phyloP scores from a whole-genome alignment of 2,888 invertebrate species.

The Tetragnatha montana region DNA sequence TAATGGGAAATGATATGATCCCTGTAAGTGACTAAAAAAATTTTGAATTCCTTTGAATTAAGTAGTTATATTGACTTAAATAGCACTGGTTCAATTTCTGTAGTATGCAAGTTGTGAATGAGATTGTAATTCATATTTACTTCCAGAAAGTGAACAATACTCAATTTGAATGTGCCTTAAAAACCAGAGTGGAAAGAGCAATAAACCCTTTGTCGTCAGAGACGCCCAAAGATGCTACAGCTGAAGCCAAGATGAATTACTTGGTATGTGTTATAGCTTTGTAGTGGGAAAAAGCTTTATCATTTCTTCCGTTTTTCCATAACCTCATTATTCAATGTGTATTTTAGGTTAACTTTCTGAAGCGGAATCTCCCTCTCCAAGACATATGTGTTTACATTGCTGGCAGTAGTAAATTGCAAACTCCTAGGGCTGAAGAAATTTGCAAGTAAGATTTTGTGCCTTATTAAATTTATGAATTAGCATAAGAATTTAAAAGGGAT shows the following conservation, averaged over 20 bases:
- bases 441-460: conserved; percentile 66
- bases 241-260: conserved; percentile 72
- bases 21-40: conserved; percentile 55
- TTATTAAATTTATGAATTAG: background rate
- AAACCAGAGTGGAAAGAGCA: conserved; percentile 69
- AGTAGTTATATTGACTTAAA: background rate
- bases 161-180: conserved; percentile 67
- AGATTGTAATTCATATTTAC: background rate
- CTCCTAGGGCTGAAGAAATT: conserved; percentile 70
- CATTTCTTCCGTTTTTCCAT: background rate
- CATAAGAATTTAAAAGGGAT: too few relatives aligned
- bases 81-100: background rate
- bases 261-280: conserved; percentile 44
- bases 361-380: conserved; percentile 70
- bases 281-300: background rate
- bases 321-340: background rate
- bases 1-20: conserved; percentile 72
- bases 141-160: conserved; percentile 66
- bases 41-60: background rate
- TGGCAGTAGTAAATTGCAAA: conserved; percentile 70
- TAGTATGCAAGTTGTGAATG: background rate
- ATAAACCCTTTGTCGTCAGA: conserved; percentile 72
- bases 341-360: conserved; percentile 69
- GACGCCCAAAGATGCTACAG: conserved; percentile 69
- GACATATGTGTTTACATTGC: conserved; percentile 72